phyloP scores from a whole-genome alignment of 2,888 invertebrate genomes.

The Ennomos erosarius region DNA sequence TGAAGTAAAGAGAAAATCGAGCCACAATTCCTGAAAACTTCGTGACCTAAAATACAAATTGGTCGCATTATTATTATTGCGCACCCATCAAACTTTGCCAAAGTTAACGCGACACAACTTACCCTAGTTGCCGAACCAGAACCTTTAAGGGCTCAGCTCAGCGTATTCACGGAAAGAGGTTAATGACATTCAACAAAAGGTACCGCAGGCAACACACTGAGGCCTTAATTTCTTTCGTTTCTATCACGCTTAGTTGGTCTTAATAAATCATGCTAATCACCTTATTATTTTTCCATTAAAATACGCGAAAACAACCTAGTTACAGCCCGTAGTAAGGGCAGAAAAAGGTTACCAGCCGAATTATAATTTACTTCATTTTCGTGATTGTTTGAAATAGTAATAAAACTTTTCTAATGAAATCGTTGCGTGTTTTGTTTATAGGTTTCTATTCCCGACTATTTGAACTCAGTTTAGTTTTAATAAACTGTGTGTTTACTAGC shows the following conservation, averaged over 20 bases:
- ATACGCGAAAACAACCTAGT: conserved; percentile 20
- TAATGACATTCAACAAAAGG: conserved; percentile 49
- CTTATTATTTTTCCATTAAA: conserved; percentile 28
- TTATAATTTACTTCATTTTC: conserved; percentile 16
- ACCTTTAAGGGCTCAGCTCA: conserved; percentile 36
- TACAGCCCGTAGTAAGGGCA: not conserved
- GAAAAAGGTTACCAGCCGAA: conserved; percentile 10
- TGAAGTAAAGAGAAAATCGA: not conserved
- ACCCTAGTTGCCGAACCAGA: conserved; percentile 44
- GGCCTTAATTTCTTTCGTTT: conserved; percentile 29
- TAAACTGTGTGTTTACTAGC: not conserved
- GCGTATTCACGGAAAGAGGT: conserved; percentile 45
- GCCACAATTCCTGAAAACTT: not conserved
- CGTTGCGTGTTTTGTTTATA: conserved; percentile 18
- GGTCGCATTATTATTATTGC: conserved; percentile 18
- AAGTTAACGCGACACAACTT: conserved; percentile 24
- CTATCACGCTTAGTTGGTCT: conserved; percentile 25
- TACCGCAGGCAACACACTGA: conserved; percentile 20
- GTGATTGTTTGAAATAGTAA: conserved; percentile 14
- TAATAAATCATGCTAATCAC: conserved; percentile 28
- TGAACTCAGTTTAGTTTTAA: conserved; percentile 9
- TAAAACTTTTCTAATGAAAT: conserved; percentile 13
- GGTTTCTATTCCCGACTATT: conserved; percentile 9
- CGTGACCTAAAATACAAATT: conserved; percentile 20
- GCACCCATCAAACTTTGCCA: conserved; percentile 33